Conservation (phyloP, 23 tunicate species). For the Corella eumyota region DNA sequence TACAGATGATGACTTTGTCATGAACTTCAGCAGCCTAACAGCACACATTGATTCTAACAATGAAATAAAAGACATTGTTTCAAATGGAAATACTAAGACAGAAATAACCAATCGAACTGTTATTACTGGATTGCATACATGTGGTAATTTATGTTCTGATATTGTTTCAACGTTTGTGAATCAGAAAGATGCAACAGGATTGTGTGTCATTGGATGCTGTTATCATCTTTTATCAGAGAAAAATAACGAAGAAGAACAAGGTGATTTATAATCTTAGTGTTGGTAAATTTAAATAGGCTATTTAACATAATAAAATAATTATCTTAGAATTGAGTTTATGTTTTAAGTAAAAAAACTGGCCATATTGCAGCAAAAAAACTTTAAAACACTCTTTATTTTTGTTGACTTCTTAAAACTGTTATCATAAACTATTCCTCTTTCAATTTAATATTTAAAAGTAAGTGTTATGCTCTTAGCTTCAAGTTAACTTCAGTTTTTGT, state of each 20-base stretch:
- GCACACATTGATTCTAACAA: slow-evolving; percentile 16
- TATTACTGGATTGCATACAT: slow-evolving; percentile 57
- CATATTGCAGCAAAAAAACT: background rate
- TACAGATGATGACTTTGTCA: background rate
- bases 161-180: slow-evolving; percentile 30
- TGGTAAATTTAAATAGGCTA: background rate
- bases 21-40: slow-evolving; percentile 26
- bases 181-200: slow-evolving; percentile 6
- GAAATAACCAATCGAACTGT: background rate
- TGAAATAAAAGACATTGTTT: slow-evolving; percentile 7
- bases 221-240: slow-evolving; percentile 50
- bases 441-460: no score
- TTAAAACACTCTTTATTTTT: background rate
- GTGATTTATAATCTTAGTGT: background rate
- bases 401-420: no score
- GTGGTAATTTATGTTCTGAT: slow-evolving; percentile 62
- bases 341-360: background rate
- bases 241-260: background rate
- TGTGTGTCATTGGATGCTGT: slow-evolving; percentile 80
- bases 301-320: background rate
- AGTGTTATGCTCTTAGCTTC: no score
- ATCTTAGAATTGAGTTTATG: background rate
- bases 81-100: background rate
- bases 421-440: no score
- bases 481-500: background rate